Evolutionary conservation across 2,888 invertebrate genomes (phyloP), one percentile per base, ranked within the genome.

Genomic region (Orthonevra nobilis): DNA sequence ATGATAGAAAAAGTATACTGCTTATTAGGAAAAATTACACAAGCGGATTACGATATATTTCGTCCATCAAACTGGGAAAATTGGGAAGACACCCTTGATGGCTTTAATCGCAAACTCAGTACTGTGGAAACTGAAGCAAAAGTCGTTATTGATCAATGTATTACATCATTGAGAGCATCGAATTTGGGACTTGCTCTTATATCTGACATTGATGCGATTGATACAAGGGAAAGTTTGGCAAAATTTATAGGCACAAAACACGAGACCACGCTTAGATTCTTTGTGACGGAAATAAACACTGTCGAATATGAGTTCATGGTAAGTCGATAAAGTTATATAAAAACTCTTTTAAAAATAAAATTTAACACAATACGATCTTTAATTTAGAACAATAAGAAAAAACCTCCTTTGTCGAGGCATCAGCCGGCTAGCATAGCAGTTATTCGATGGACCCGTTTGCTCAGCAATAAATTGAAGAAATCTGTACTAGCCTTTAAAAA

Each of bases 1-100:
- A 94, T 97, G 2, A 91, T 96, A 87, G 93, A 94, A 81, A 92
- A 95, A 70, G 94, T 97, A 0, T 94, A 93, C 83, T 92, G 92
- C 56, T 90, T 97, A 17, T 92, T 96, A 0, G 90, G 91, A 48
- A 95, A 95, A 1, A 92, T 96, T 17, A 90, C 93, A 30, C 92
- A 93, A 81, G 92, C 96, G 0, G 94, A 94, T 85, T 97, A 96
- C 86, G 95, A 97, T 85, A 92, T 96, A 7, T 97, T 95, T 86
- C 91, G 92, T 23, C 92, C 92, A 58, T 92, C 93, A 72, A 94
- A 95, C 83, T 93, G 93, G 84, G 94, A 95, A 85, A 94, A 95
- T 85, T 97, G 97, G 97, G 94, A 95, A 77, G 94, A 94, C 1
- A 92, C 96, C 0, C 93, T 96, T 90, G 91, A 91, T 0, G 92